Base-by-base conservation (phyloP, 2,888 invertebrate genomes). In the Phyllotreta cruciferae region DNA sequence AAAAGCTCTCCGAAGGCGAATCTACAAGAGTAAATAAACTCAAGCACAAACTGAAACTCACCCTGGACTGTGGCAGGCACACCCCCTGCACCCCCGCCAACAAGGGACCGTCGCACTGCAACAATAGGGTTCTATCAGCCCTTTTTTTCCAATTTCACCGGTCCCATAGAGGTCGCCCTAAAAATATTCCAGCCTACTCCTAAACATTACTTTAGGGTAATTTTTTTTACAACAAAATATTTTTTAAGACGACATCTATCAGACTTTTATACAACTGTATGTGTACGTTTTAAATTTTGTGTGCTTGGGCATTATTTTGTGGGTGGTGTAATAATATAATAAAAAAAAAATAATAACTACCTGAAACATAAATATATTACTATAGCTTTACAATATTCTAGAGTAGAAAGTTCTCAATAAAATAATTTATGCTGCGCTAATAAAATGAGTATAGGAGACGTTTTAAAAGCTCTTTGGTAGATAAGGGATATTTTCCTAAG, bases 91-190 rank as follows among this genome's bases (percentile, higher is more conserved):
- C 78, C 67, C 80, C 80, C 60, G 80, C 79, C 62, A 79, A 77
- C 61, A 78, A 70, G 68, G 76, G 79, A 69, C 78, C 78, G 72
- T 81, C 81, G 73, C 81, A 81, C 81, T 81, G 80, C 65, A 81
- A 81, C 64, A 69, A 69, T 66, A 45, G 56, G 63, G 53, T 56
- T 64, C 62, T 56, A 60, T 67, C 67, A 67, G 64, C 57, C 62
- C 67, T 64, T 64, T 53, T 24, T 24, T 24, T 24, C 14, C 52
- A 14, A 49, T 54, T 42, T 54, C 9, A 36, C 10, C 45, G 11
- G 24, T 54, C 45, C 45, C 60, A 38, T 37, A 54, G 44, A 54
- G 34, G 38, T 45, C 11, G 35, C 4, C 9, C 13, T 35, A n/a
- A 49, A 11, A 36, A n/a, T 45, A 7, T 47, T 47, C 24, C 24